Conservation (phyloP, 2,797 vertebrate species). For the Macroramphosus scolopax region DNA sequence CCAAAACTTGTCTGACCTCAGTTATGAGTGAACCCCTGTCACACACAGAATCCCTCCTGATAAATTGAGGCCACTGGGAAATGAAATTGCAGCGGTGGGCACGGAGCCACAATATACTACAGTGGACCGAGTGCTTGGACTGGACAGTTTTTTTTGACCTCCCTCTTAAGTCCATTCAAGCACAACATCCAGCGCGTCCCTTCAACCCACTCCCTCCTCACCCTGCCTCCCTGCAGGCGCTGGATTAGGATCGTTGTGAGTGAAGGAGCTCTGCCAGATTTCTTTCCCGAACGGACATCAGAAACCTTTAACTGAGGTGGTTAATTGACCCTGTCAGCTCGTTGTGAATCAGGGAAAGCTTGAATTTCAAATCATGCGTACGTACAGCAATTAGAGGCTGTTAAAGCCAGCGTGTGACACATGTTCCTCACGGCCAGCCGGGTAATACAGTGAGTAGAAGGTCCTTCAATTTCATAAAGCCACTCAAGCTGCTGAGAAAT, state of each 20-base stretch:
- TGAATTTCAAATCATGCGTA: too few relatives aligned
- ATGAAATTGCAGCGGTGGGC: constrained; percentile 53
- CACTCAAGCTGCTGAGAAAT: constrained; percentile 21
- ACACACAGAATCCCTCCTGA: constrained; percentile 52
- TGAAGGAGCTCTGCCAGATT: constrained; percentile 47
- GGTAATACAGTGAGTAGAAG: constrained; percentile 11
- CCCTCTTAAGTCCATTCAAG: constrained; percentile 43
- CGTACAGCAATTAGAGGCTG: constrained; percentile 37
- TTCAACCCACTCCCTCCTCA: constrained; percentile 19
- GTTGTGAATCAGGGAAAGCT: constrained; percentile 31
- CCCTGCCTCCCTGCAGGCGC: constrained; percentile 28
- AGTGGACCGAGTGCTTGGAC: constrained; percentile 40
- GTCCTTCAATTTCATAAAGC: constrained; percentile 28
- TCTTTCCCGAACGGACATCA: constrained; percentile 50
- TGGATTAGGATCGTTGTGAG: constrained; percentile 38
- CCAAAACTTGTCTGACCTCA: constrained; percentile 29
- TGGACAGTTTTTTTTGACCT: constrained; percentile 50
- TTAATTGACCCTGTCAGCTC: constrained; percentile 51
- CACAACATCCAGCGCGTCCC: constrained; percentile 26
- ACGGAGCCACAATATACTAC: constrained; percentile 49
- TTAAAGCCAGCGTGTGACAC: constrained; percentile 33
- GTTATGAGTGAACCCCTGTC: constrained; percentile 51
- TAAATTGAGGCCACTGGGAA: constrained; percentile 71
- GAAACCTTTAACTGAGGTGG: constrained; percentile 18
- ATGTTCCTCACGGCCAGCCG: constrained; percentile 24